Conservation (phyloP, 2,113 vertebrate species). For the Coryphaenoides rupestris region DNA sequence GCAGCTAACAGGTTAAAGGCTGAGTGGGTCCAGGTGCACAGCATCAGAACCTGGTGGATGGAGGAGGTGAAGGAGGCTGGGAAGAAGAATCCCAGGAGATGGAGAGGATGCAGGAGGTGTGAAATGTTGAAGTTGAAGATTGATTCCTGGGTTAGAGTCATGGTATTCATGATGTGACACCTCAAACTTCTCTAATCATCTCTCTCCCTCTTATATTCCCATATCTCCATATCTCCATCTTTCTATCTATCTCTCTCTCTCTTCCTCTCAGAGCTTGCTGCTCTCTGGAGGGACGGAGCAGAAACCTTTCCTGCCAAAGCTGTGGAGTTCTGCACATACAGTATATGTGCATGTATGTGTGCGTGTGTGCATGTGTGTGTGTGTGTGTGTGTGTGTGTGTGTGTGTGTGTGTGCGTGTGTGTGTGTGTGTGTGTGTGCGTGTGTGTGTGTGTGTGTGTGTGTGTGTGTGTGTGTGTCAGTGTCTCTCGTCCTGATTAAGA, state of each 20-base stretch:
- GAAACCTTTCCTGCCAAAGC: too few relatives aligned
- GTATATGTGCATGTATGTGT: too few relatives aligned
- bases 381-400: background rate
- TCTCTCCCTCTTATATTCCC: constrained; percentile 46
- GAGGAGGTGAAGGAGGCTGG: constrained; percentile 10
- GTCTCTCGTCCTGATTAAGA: background rate
- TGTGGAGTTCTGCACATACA: too few relatives aligned
- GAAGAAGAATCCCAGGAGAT: too few relatives aligned
- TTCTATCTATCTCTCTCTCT: too few relatives aligned
- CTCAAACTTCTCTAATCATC: constrained; percentile 6
- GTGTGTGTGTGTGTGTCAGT: background rate
- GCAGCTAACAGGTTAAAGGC: constrained; percentile 55
- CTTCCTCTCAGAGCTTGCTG: too few relatives aligned
- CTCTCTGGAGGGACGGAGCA: too few relatives aligned
- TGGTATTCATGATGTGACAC: too few relatives aligned
- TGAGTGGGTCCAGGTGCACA: constrained; percentile 59
- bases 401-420: background rate
- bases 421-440: background rate
- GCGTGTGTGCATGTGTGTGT: background rate
- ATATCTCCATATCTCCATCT: too few relatives aligned
- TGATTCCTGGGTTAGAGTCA: too few relatives aligned
- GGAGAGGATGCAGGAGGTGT: too few relatives aligned
- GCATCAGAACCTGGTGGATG: constrained; percentile 44
- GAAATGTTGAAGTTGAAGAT: too few relatives aligned
- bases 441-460: background rate